Percentiles rank a stretch among this genome's conserved stretches.
Conservation (phyloP, 1,140 invertebrate species). For the Probaryconus sp. region DNA sequence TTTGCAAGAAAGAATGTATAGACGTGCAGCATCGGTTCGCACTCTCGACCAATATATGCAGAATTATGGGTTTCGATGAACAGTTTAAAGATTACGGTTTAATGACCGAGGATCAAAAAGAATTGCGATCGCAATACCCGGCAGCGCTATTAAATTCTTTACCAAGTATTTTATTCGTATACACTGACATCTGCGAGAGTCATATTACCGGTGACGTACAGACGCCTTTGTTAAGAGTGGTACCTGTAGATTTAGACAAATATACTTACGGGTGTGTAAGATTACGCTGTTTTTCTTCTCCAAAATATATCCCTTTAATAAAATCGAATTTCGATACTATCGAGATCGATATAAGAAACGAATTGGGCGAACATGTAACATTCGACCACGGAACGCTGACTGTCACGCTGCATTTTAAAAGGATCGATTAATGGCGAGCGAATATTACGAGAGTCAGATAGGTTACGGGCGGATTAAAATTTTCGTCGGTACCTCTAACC, state of each 20-base stretch:
- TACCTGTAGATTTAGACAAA: constrained; percentile 17
- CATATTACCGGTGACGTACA: constrained; percentile 49
- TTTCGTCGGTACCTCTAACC: constrained; percentile 20
- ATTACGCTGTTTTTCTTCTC: constrained; percentile 13
- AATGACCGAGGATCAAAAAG: too few species aligned
- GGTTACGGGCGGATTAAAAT: constrained; percentile 23
- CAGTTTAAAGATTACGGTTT: too few species aligned
- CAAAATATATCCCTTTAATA: constrained; percentile 33
- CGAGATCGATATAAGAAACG: constrained; percentile 46
- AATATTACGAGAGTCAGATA: background rate
- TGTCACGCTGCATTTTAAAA: constrained; percentile 49
- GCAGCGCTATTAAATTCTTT: constrained; percentile 11
- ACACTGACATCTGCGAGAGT: constrained; percentile 54
- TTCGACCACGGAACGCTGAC: constrained; percentile 53
- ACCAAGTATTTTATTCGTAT: constrained; percentile 46
- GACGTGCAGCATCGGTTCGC: background rate
- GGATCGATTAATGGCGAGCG: constrained; percentile 1
- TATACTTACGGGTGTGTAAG: constrained; percentile 11
- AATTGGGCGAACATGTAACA: constrained; percentile 35
- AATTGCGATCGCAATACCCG: background rate
- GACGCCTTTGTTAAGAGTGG: constrained; percentile 36
- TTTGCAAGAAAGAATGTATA: background rate
- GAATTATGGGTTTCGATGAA: background rate
- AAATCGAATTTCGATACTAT: constrained; percentile 31
- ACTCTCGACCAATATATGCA: background rate